These are phyloP conservation scores for Glaucidium brasilianum DNA, from an alignment of 2,113 vertebrate genomes.

Conservation along the genomic window DNA sequence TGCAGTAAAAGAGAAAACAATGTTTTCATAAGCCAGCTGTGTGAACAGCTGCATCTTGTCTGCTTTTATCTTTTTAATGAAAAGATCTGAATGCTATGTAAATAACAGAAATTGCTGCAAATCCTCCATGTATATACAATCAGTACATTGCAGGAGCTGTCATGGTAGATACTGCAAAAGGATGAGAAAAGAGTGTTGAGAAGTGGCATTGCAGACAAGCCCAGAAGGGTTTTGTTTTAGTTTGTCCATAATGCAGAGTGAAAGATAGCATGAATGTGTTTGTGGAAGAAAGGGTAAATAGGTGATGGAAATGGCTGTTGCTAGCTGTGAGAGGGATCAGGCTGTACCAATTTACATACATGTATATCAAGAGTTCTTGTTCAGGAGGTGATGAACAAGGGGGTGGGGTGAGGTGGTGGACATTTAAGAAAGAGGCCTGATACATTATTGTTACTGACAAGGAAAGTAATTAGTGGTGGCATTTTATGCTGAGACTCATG, in stretches of 20 bases:
- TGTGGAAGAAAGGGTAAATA: background rate
- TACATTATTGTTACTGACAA: background rate
- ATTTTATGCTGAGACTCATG: background rate
- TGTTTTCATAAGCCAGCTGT: background rate
- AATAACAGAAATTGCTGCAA: background rate
- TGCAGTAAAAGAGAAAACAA: background rate
- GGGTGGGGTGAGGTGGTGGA: background rate
- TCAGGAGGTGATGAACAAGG: background rate
- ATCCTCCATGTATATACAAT: background rate
- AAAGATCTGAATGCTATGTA: background rate
- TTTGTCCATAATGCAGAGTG: background rate
- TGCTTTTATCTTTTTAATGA: conserved; percentile 22
- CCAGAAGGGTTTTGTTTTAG: background rate
- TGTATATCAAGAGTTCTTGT: background rate
- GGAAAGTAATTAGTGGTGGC: background rate
- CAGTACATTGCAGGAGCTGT: background rate
- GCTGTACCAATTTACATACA: background rate
- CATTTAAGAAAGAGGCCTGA: background rate
- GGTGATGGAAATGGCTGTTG: background rate
- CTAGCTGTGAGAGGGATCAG: background rate
- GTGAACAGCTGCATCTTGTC: conserved; percentile 32
- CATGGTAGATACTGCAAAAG: background rate
- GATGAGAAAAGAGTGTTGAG: background rate
- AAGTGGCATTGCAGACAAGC: background rate
- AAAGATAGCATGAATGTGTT: background rate